Evolutionary conservation across 2,113 vertebrate genomes (phyloP).

Genomic region (Pollachius pollachius): DNA sequence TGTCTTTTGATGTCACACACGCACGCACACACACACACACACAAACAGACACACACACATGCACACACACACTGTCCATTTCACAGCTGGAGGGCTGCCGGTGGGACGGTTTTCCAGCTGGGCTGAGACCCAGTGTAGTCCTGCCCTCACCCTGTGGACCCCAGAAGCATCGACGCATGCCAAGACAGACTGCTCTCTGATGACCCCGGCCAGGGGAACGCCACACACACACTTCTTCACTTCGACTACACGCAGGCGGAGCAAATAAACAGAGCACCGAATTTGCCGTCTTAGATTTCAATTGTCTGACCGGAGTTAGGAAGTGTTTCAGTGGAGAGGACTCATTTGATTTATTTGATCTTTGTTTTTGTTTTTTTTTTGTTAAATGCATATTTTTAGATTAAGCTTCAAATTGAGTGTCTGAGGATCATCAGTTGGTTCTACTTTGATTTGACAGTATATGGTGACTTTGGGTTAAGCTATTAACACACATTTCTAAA

Average conservation of each 20-base stretch:
- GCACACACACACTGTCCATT: slow-evolving; percentile 48
- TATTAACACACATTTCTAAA: no score
- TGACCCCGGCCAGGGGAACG: slow-evolving; percentile 38
- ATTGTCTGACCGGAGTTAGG: slow-evolving; percentile 61
- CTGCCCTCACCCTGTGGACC: slow-evolving; percentile 62
- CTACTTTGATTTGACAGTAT: no score
- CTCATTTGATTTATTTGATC: slow-evolving; percentile 36
- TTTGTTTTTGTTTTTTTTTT: slow-evolving; percentile 37
- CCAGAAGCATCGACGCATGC: slow-evolving; percentile 44
- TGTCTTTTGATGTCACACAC: no score
- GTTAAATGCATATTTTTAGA: not conserved
- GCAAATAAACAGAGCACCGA: slow-evolving; percentile 71
- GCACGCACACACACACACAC: no score
- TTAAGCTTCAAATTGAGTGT: not conserved
- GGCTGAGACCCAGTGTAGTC: slow-evolving; percentile 65
- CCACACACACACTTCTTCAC: slow-evolving; percentile 63
- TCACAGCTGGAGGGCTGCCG: slow-evolving; percentile 59
- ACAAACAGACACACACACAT: not conserved
- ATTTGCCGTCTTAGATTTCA: slow-evolving; percentile 45
- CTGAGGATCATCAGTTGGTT: not conserved
- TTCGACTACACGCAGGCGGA: slow-evolving; percentile 64
- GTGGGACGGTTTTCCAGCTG: slow-evolving; percentile 66
- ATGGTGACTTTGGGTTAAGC: no score
- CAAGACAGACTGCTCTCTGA: slow-evolving; percentile 56
- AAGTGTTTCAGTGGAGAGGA: slow-evolving; percentile 53